Conservation (phyloP, 1,140 invertebrate genomes). For the Saccostrea echinata region DNA sequence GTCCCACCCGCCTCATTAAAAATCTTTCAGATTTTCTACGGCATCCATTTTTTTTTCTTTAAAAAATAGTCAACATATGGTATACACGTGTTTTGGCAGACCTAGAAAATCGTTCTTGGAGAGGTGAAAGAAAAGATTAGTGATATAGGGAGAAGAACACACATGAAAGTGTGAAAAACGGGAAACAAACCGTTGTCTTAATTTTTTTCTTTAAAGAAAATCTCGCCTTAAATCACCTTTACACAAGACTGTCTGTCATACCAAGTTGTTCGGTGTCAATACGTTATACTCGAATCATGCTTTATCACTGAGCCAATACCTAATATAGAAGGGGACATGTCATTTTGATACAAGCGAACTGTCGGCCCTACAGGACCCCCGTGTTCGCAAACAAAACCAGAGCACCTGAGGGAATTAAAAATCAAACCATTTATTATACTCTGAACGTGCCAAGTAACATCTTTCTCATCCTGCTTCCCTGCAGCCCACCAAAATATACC, state of each 20-base stretch:
- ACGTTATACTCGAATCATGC: not conserved
- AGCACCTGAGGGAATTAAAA: slow-evolving; percentile 28
- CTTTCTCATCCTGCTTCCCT: not conserved
- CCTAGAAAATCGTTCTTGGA: not conserved
- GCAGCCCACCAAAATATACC: not conserved
- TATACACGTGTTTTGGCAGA: slow-evolving; percentile 17
- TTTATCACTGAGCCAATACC: slow-evolving; percentile 29
- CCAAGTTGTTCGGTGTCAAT: not conserved
- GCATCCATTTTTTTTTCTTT: not conserved
- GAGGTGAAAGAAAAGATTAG: not conserved
- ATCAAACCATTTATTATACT: slow-evolving; percentile 29
- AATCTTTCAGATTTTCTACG: slow-evolving; percentile 12
- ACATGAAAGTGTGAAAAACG: slow-evolving; percentile 23
- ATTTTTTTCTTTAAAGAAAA: slow-evolving; percentile 30
- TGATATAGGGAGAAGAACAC: not conserved
- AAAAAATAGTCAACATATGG: slow-evolving; percentile 27
- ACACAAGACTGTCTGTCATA: not conserved
- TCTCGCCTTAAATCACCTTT: slow-evolving; percentile 16
- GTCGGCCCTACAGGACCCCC: not conserved
- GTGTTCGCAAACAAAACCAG: slow-evolving; percentile 25
- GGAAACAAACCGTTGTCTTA: slow-evolving; percentile 2
- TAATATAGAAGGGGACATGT: not conserved
- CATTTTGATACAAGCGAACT: slow-evolving; percentile 7
- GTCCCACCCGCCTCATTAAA: slow-evolving; percentile 22
- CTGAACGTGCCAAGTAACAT: not conserved